phyloP scores from a whole-genome alignment of 2,797 vertebrate species.

The Simalia tracyae region DNA sequence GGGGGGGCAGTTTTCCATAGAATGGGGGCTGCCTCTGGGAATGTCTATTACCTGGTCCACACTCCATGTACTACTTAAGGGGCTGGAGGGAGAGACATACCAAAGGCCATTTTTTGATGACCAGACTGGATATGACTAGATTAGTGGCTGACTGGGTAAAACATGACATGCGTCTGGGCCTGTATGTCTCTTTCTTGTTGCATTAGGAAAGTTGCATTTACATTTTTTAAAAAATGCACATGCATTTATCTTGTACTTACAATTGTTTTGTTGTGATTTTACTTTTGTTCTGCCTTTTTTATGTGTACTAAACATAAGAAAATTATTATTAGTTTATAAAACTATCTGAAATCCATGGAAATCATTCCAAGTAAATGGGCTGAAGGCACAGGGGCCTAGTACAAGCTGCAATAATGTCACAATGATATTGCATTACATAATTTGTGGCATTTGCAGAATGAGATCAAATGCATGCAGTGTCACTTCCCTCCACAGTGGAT shows the following conservation, averaged over 20 bases:
- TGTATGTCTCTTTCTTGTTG: background rate
- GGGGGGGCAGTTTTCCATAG: background rate
- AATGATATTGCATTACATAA: background rate
- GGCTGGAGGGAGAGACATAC: background rate
- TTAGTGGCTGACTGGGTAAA: background rate
- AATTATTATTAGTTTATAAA: background rate
- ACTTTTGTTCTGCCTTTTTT: background rate
- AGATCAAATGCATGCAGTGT: background rate
- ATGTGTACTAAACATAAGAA: background rate
- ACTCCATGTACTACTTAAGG: background rate
- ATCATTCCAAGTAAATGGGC: background rate
- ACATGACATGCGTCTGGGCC: background rate
- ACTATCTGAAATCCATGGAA: background rate
- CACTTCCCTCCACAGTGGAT: background rate
- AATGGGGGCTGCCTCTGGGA: background rate
- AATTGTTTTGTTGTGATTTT: background rate
- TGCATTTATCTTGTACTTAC: background rate
- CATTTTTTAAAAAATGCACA: background rate
- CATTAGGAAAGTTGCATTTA: background rate
- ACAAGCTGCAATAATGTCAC: background rate
- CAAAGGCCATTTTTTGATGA: background rate
- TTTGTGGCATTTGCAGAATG: background rate
- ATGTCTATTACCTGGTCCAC: background rate
- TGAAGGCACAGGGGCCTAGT: background rate
- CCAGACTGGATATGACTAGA: background rate